phyloP scores from a whole-genome alignment of 2,888 invertebrate species.

The Melanophora roralis region DNA sequence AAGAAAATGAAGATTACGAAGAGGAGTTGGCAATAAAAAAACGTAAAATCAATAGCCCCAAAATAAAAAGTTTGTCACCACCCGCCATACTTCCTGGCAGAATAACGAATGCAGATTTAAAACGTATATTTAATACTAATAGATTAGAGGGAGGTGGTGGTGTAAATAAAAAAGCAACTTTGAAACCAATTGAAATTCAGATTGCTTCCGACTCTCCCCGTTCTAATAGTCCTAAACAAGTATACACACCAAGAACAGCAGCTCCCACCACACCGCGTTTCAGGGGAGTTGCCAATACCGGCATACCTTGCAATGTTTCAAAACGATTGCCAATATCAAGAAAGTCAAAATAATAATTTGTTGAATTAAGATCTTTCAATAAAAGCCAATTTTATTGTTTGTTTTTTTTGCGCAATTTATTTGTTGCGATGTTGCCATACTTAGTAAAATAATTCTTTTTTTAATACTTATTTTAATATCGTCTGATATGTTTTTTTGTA shows the following conservation, averaged over 20 bases:
- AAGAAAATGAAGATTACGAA: slow-evolving; percentile 37
- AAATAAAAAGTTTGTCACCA: slow-evolving; percentile 11
- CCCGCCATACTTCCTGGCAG: not conserved
- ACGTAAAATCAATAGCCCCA: slow-evolving; percentile 9
- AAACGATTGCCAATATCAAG: not conserved
- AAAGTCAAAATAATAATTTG: not conserved
- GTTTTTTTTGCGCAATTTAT: slow-evolving; percentile 66
- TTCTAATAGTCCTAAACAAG: slow-evolving; percentile 3
- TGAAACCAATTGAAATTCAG: not conserved
- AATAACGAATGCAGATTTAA: not conserved
- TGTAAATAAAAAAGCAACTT: not conserved
- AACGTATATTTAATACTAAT: not conserved
- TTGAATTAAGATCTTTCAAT: not conserved
- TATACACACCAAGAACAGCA: not conserved
- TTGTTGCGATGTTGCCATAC: slow-evolving; percentile 67
- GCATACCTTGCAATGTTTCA: not conserved
- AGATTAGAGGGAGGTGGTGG: not conserved
- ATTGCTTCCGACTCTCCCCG: slow-evolving; percentile 22
- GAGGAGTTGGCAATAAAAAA: not conserved
- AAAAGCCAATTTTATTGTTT: slow-evolving; percentile 20
- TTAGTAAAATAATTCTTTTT: slow-evolving; percentile 52
- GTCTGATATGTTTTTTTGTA: slow-evolving; percentile 36
- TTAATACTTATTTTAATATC: slow-evolving; percentile 59
- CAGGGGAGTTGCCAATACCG: slow-evolving; percentile 16
- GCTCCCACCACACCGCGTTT: not conserved